Evolutionary conservation across 2,888 invertebrate genomes (phyloP).

Genomic region (Latheticus oryzae): DNA sequence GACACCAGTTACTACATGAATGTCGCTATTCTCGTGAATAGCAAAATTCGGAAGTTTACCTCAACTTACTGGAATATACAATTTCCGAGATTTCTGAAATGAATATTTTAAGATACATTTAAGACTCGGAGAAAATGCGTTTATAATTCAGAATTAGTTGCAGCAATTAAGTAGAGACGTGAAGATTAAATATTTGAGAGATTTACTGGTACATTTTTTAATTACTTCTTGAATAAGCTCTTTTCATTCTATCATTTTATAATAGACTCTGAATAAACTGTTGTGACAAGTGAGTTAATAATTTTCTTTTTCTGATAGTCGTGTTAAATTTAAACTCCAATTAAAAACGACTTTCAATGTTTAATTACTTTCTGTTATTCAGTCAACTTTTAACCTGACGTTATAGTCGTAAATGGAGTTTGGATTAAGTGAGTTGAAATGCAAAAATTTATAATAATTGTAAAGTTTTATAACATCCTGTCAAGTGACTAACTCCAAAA

Average conservation of each 20-base stretch:
- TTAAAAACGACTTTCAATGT: neutral
- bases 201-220: too few relatives aligned
- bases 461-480: conserved; percentile 13
- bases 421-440: neutral
- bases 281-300: conserved; percentile 8
- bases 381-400: neutral
- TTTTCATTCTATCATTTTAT: neutral
- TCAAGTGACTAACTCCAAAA: too few relatives aligned
- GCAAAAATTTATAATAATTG: conserved; percentile 11
- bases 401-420: conserved; percentile 1
- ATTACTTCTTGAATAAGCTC: neutral
- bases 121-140: too few relatives aligned
- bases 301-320: neutral
- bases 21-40: too few relatives aligned
- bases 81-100: too few relatives aligned
- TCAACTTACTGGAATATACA: too few relatives aligned
- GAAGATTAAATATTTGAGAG: too few relatives aligned
- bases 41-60: too few relatives aligned
- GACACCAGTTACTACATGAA: too few relatives aligned
- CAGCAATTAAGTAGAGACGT: too few relatives aligned
- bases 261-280: conserved; percentile 2
- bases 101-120: too few relatives aligned
- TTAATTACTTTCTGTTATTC: neutral
- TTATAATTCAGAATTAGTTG: too few relatives aligned
- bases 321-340: neutral